Conservation (phyloP, 2,113 vertebrate species). For the Rana temporaria region DNA sequence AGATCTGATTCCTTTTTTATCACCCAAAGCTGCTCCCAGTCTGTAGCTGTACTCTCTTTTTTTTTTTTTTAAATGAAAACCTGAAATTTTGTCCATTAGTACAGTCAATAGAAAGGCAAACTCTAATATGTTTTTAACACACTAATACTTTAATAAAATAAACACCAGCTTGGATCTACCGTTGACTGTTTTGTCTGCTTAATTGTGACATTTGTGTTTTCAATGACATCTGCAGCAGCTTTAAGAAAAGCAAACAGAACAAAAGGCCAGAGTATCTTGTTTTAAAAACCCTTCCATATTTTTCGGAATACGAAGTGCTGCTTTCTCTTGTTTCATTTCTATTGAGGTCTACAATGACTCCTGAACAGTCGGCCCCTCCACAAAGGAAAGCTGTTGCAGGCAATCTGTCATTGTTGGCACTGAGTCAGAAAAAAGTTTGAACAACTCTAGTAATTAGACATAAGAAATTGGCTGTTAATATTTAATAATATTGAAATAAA, state of each 20-base stretch:
- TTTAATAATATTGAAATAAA: slow-evolving; percentile 1
- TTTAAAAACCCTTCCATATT: not conserved
- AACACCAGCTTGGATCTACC: no score
- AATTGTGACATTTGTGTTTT: no score
- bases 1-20: no score
- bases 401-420: slow-evolving; percentile 45
- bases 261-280: not conserved
- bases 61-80: no score
- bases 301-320: not conserved
- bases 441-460: not conserved
- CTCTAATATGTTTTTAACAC: no score
- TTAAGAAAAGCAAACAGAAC: not conserved
- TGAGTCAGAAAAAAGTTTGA: slow-evolving; percentile 14
- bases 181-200: no score
- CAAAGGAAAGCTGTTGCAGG: slow-evolving; percentile 7
- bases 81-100: no score
- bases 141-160: no score
- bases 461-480: slow-evolving; percentile 4
- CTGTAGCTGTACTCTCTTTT: no score
- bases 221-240: not conserved
- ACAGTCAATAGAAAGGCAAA: no score
- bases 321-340: slow-evolving; percentile 7
- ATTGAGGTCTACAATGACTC: not conserved
- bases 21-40: no score
- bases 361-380: slow-evolving; percentile 5